A percentile compares a stretch with the other conserved stretches of the same genome.
phyloP scores from a whole-genome alignment of 2,888 invertebrate genomes.

The Hydraecia micacea region DNA sequence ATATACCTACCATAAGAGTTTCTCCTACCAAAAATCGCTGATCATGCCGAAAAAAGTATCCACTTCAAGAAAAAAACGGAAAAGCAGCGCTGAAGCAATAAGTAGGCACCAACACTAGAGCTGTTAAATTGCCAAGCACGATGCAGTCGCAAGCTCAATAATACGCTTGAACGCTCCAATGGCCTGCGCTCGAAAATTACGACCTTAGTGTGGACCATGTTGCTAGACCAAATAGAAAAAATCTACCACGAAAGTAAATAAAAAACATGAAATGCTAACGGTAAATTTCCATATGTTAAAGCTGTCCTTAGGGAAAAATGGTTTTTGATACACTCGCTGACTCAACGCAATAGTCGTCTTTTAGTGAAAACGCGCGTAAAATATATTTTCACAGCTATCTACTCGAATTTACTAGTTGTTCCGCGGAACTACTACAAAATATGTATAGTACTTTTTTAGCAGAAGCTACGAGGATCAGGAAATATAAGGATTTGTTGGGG shows the following conservation, averaged over 20 bases:
- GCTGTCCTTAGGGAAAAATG: slow-evolving; percentile 4
- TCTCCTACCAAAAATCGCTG: neutral
- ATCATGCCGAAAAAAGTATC: neutral
- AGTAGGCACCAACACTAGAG: neutral
- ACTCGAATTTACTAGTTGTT: neutral
- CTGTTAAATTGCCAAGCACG: slow-evolving; percentile 9
- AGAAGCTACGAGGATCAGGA: slow-evolving; percentile 11
- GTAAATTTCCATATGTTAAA: neutral
- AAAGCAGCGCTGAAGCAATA: neutral
- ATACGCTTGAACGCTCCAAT: slow-evolving; percentile 11
- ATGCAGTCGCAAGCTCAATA: slow-evolving; percentile 9
- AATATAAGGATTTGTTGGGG: slow-evolving; percentile 3
- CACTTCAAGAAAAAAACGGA: neutral
- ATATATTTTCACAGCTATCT: slow-evolving; percentile 8
- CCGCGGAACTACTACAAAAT: slow-evolving; percentile 1
- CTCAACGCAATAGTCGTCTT: slow-evolving; percentile 12
- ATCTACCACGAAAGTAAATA: neutral
- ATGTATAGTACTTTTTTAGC: neutral
- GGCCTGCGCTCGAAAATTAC: slow-evolving; percentile 14
- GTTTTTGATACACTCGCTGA: slow-evolving; percentile 26
- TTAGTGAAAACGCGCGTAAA: slow-evolving; percentile 27
- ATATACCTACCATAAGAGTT: no score
- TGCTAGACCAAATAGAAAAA: slow-evolving; percentile 6
- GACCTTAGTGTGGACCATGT: neutral
- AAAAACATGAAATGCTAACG: neutral